Evolutionary conservation across 2,113 vertebrate genomes (phyloP).

Genomic region (Sylvietta virens): DNA sequence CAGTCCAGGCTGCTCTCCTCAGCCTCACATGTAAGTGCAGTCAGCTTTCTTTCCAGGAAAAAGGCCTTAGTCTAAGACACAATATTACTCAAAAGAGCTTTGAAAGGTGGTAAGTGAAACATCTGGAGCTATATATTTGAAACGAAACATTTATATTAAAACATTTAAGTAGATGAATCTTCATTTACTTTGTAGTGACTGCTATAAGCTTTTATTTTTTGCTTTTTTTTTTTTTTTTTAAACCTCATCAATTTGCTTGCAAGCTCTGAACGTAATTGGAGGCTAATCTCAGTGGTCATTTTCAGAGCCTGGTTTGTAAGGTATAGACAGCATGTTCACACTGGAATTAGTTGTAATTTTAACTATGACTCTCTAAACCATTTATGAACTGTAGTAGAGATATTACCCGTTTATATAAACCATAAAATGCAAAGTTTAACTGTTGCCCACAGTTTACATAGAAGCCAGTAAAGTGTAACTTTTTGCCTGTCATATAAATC

Average conservation of each 20-base stretch:
- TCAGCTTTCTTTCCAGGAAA: conserved; percentile 1
- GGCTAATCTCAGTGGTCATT: conserved; percentile 26
- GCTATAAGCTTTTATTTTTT: not conserved
- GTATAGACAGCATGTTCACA: conserved; percentile 23
- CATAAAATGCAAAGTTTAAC: conserved; percentile 81
- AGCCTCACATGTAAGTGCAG: conserved; percentile 91
- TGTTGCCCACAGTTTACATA: conserved; percentile 82
- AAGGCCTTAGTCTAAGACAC: not conserved
- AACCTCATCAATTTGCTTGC: not conserved
- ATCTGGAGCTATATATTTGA: not conserved
- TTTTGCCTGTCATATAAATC: conserved; percentile 89
- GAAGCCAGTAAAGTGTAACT: conserved; percentile 83
- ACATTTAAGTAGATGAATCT: not conserved
- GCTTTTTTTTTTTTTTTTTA: not conserved
- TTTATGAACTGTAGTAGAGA: conserved; percentile 78
- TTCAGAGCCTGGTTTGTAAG: conserved; percentile 44
- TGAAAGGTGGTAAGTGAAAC: conserved; percentile 16
- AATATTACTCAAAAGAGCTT: not conserved
- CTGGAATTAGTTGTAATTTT: conserved; percentile 68
- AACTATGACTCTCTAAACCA: conserved; percentile 71
- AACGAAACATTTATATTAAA: not conserved
- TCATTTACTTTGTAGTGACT: not conserved
- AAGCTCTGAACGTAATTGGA: not conserved
- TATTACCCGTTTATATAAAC: conserved; percentile 77
- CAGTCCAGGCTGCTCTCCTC: conserved; percentile 95